Percentiles rank a stretch among this genome's conserved stretches.
These are phyloP conservation scores for Agelastica alni DNA, from an alignment of 2,888 invertebrate genomes.

Conservation along the genomic window DNA sequence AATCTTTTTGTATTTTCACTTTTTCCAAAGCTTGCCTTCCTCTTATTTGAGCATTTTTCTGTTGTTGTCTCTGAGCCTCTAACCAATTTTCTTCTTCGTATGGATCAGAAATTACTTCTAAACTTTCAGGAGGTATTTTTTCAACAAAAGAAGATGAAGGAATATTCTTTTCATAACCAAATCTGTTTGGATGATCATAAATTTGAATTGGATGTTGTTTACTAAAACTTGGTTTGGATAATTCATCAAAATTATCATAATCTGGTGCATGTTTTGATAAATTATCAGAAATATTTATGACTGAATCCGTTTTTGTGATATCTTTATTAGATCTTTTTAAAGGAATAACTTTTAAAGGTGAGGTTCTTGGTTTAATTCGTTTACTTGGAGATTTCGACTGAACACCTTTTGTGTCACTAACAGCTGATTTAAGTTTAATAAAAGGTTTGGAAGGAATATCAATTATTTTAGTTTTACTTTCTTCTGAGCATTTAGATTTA, in stretches of 20 bases:
- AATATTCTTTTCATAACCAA: constrained; percentile 44
- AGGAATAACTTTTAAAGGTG: neutral
- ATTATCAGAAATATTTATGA: neutral
- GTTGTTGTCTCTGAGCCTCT: constrained; percentile 45
- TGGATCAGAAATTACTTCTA: constrained; percentile 43
- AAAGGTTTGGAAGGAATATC: constrained; percentile 43
- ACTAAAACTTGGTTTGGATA: neutral
- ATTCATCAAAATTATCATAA: neutral
- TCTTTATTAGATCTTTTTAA: constrained; percentile 1
- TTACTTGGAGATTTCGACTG: constrained; percentile 2
- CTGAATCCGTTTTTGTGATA: neutral
- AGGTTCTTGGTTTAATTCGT: neutral
- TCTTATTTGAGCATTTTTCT: constrained; percentile 51
- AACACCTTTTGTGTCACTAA: neutral
- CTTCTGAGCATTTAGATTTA: too few species aligned
- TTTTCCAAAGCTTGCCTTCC: constrained; percentile 60
- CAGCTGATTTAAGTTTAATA: constrained; percentile 34
- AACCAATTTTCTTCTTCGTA: constrained; percentile 44
- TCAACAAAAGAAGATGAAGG: constrained; percentile 49
- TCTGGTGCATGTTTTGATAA: neutral
- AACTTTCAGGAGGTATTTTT: constrained; percentile 45
- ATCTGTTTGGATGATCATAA: constrained; percentile 60
- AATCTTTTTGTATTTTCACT: constrained; percentile 59
- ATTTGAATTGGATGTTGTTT: constrained; percentile 49
- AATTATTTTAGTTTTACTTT: neutral